Evolutionary conservation across 2,113 vertebrate species (phyloP).

Genomic region (Hippoglossus stenolepis): DNA sequence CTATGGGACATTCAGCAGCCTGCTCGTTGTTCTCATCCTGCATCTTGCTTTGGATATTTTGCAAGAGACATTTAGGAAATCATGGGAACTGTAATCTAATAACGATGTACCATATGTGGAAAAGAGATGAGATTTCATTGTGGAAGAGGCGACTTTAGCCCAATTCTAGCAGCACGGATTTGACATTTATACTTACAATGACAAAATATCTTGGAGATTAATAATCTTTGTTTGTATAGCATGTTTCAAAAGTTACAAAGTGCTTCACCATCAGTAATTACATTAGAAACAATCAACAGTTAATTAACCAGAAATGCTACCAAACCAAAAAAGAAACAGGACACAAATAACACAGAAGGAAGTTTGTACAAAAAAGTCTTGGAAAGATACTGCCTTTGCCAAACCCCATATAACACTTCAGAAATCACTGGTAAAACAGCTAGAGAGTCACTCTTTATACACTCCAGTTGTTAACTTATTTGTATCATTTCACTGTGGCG

Average conservation of each 20-base stretch:
- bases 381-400: no score
- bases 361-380: neutral
- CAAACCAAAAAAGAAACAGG: constrained; percentile 30
- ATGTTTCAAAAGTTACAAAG: constrained; percentile 66
- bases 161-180: constrained; percentile 37
- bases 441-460: constrained; percentile 4
- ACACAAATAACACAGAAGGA: constrained; percentile 10
- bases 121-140: constrained; percentile 59
- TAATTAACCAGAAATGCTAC: constrained; percentile 53
- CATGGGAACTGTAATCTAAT: constrained; percentile 68
- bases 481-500: constrained; percentile 24
- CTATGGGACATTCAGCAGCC: constrained; percentile 28
- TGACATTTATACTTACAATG: constrained; percentile 71
- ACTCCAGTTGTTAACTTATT: constrained; percentile 13
- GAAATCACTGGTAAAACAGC: neutral
- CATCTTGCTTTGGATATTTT: constrained; percentile 53
- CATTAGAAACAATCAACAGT: constrained; percentile 56
- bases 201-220: constrained; percentile 67
- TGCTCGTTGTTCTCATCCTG: constrained; percentile 25
- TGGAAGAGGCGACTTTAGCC: constrained; percentile 46
- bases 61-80: constrained; percentile 48
- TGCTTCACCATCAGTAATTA: constrained; percentile 56
- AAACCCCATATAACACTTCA: no score
- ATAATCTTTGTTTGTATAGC: constrained; percentile 65
- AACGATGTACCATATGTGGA: constrained; percentile 60